Percentiles rank a stretch among this genome's conserved stretches.
Evolutionary conservation across 2,888 invertebrate species (phyloP).

Genomic region (Agriopis marginaria): DNA sequence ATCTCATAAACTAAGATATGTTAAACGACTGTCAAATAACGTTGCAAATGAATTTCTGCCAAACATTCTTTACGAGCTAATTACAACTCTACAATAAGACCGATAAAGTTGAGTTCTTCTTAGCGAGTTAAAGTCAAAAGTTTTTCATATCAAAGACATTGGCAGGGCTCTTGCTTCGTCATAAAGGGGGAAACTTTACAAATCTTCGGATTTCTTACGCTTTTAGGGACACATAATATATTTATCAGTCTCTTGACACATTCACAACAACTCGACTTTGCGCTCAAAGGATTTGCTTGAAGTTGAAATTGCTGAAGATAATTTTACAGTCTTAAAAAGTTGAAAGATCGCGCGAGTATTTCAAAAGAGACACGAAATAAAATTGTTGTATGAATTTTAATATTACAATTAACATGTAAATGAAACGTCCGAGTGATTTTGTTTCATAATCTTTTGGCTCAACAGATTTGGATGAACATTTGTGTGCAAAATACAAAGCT

Average conservation of each 20-base stretch:
- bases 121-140: slow-evolving; percentile 56
- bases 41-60: slow-evolving; percentile 75
- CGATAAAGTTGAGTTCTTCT: slow-evolving; percentile 53
- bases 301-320: slow-evolving; percentile 68
- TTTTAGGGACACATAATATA: slow-evolving; percentile 83
- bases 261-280: slow-evolving; percentile 76
- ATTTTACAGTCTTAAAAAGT: slow-evolving; percentile 48
- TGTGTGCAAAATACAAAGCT: no score
- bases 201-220: slow-evolving; percentile 84
- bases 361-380: background rate
- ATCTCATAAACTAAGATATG: slow-evolving; percentile 78
- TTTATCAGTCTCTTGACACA: slow-evolving; percentile 84
- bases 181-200: slow-evolving; percentile 85
- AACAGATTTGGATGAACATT: no score
- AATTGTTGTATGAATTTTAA: background rate
- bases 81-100: slow-evolving; percentile 47
- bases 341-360: slow-evolving; percentile 8
- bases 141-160: slow-evolving; percentile 84
- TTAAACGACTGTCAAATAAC: slow-evolving; percentile 74
- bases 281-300: slow-evolving; percentile 71
- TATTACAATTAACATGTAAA: no score
- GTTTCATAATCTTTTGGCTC: no score
- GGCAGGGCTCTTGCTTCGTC: slow-evolving; percentile 75
- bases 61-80: slow-evolving; percentile 38
- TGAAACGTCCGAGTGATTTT: no score